Evolutionary conservation across 2,888 invertebrate genomes (phyloP).

Genomic region (Amblyteles armatorius): DNA sequence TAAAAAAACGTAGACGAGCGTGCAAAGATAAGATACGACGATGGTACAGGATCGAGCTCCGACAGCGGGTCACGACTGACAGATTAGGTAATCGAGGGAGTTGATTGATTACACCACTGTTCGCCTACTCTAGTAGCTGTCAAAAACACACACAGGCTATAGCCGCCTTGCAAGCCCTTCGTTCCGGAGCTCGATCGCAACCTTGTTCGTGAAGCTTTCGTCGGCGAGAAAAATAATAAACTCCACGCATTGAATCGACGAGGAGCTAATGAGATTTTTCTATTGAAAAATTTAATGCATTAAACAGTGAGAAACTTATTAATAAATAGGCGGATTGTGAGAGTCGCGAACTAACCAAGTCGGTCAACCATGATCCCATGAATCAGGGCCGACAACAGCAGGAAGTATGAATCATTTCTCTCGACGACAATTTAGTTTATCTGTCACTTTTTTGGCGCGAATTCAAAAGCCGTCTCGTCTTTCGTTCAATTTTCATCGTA

Average conservation of each 20-base stretch:
- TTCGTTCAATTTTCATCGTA: not conserved
- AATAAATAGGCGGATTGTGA: constrained; percentile 75
- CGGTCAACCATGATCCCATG: constrained; percentile 87
- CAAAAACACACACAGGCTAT: constrained; percentile 74
- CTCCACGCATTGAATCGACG: not conserved
- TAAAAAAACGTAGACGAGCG: not conserved
- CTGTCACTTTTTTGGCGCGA: constrained; percentile 42
- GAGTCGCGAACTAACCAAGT: constrained; percentile 86
- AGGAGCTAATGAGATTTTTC: constrained; percentile 13
- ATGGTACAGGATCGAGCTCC: constrained; percentile 30
- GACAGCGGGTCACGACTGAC: constrained; percentile 25
- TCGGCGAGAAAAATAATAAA: constrained; percentile 18
- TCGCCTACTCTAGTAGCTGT: constrained; percentile 71
- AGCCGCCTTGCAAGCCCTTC: constrained; percentile 51
- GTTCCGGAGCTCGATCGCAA: constrained; percentile 33
- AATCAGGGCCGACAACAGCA: constrained; percentile 83
- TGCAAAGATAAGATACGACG: not conserved
- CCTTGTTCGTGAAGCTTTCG: not conserved
- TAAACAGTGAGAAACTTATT: constrained; percentile 33
- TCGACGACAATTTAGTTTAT: constrained; percentile 9
- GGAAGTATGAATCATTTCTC: constrained; percentile 81
- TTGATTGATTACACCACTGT: constrained; percentile 66
- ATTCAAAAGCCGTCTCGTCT: not conserved
- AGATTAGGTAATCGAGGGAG: constrained; percentile 63
- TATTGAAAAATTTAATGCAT: not conserved